Evolutionary conservation across 2,888 invertebrate genomes (phyloP).

Genomic region (Hypomecis punctinalis): DNA sequence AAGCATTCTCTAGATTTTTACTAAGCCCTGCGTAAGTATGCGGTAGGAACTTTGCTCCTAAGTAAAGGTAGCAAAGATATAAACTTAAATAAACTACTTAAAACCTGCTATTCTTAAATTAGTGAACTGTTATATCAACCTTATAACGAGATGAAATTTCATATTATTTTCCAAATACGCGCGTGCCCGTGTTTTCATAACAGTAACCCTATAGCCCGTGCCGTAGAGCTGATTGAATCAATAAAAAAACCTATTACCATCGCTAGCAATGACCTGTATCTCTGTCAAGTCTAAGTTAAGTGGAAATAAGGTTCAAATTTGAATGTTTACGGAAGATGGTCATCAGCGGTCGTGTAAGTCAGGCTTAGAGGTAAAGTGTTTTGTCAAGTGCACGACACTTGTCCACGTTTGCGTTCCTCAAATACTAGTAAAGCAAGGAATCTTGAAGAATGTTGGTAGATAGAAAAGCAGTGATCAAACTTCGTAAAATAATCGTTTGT

Average conservation of each 20-base stretch:
- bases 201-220: constrained; percentile 29
- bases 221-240: constrained; percentile 26
- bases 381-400: constrained; percentile 38
- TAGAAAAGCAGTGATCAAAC: constrained; percentile 6
- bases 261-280: constrained; percentile 4
- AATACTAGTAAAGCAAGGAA: constrained; percentile 32
- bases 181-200: constrained; percentile 33
- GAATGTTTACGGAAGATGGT: constrained; percentile 1
- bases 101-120: constrained; percentile 10
- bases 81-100: not conserved
- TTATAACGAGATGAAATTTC: constrained; percentile 23
- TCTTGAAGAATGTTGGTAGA: constrained; percentile 9
- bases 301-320: constrained; percentile 7
- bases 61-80: too few relatives aligned
- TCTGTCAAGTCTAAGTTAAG: not conserved
- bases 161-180: constrained; percentile 27
- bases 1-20: too few relatives aligned
- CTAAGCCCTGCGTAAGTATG: too few relatives aligned
- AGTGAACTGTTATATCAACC: constrained; percentile 23
- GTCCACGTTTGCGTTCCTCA: constrained; percentile 32
- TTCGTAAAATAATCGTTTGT: not conserved
- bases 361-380: constrained; percentile 35
- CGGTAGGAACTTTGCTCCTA: too few relatives aligned
- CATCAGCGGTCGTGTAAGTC: constrained; percentile 11
- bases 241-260: constrained; percentile 22